These are phyloP conservation scores for Mizuhopecten yessoensis DNA, from an alignment of 1,140 invertebrate species.

Conservation along the genomic window DNA sequence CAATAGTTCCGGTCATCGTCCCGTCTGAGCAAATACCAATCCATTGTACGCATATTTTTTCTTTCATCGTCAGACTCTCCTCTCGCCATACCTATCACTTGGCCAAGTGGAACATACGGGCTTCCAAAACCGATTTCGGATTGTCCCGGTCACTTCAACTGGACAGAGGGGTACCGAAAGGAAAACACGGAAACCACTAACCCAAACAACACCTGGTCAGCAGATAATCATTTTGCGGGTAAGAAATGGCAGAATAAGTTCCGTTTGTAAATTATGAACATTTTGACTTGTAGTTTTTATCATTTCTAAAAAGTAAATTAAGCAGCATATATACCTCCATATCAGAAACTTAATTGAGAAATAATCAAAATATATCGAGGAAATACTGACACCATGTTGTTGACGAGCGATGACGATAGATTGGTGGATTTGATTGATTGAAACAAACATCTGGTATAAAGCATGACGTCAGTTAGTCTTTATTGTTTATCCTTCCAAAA, in stretches of 20 bases:
- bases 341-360: neutral
- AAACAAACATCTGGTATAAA: too few relatives aligned
- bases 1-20: too few relatives aligned
- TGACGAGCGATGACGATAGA: too few relatives aligned
- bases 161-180: conserved; percentile 18
- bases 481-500: too few relatives aligned
- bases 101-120: conserved; percentile 45
- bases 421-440: too few relatives aligned
- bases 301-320: neutral
- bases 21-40: neutral
- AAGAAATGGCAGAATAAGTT: neutral
- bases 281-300: neutral
- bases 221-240: neutral
- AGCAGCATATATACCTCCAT: neutral
- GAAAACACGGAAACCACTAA: neutral
- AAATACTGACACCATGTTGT: too few relatives aligned
- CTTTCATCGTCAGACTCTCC: neutral
- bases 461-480: too few relatives aligned
- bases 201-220: too few relatives aligned
- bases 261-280: neutral
- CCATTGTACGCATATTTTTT: neutral
- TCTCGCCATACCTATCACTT: conserved; percentile 41
- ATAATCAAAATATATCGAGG: too few relatives aligned
- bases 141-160: conserved; percentile 41
- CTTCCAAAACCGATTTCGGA: conserved; percentile 41